A percentile compares a stretch with the other conserved stretches of the same genome.
These are phyloP conservation scores for Anastatus disparis DNA, from an alignment of 1,140 invertebrate species.

Conservation along the genomic window DNA sequence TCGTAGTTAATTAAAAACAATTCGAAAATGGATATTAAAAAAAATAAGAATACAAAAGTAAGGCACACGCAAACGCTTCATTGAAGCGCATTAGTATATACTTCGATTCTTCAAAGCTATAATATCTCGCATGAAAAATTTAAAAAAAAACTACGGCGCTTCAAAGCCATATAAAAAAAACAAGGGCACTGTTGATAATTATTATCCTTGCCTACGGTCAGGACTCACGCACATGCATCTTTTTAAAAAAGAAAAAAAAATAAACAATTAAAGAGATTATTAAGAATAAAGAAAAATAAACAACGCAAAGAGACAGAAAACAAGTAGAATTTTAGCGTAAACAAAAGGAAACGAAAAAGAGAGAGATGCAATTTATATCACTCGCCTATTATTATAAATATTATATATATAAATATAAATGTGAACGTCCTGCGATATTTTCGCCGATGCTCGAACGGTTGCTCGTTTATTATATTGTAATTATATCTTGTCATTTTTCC, in stretches of 20 bases:
- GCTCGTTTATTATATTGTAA: constrained; percentile 10
- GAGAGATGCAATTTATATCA: constrained; percentile 4
- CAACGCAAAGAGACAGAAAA: not conserved
- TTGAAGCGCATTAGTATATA: not conserved
- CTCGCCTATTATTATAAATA: constrained; percentile 25
- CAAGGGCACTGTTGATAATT: constrained; percentile 13
- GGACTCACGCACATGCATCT: constrained; percentile 25
- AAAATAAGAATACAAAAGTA: no score
- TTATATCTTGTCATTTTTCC: not conserved
- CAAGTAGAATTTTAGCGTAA: no score
- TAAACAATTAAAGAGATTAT: constrained; percentile 23
- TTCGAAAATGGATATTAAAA: not conserved
- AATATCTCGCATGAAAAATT: not conserved
- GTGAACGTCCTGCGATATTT: not conserved
- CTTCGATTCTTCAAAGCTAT: not conserved
- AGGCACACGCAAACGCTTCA: not conserved
- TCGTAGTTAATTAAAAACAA: constrained; percentile 17
- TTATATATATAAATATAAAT: constrained; percentile 9
- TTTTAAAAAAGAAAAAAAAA: no score
- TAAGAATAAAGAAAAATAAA: constrained; percentile 17
- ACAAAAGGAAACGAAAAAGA: not conserved
- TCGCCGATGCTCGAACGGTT: constrained; percentile 15
- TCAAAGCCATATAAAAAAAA: not conserved
- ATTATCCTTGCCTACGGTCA: constrained; percentile 24
- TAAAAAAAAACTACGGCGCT: not conserved